Conservation (phyloP, 92 coral and sea anemone genomes). For the Umimayanthus kanabou region DNA sequence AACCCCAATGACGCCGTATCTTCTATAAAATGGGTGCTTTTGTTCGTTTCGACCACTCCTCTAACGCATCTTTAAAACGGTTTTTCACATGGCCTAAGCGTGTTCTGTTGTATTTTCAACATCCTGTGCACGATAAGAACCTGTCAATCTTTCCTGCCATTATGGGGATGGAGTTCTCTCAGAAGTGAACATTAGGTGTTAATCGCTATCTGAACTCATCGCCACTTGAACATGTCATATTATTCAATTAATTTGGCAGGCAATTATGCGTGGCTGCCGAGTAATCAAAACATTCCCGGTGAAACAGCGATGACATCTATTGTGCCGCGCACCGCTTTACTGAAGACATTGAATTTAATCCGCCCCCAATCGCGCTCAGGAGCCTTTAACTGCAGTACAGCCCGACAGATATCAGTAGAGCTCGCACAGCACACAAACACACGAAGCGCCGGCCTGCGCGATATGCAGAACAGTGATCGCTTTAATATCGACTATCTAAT, state of each 20-base stretch:
- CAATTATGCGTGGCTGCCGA: slow-evolving; percentile 90
- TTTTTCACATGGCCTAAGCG: slow-evolving; percentile 48
- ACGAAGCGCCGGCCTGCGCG: slow-evolving; percentile 51
- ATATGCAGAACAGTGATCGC: slow-evolving; percentile 71
- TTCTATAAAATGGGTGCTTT: slow-evolving; percentile 50
- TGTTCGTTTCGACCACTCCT: slow-evolving; percentile 75
- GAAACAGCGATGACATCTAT: slow-evolving; percentile 77
- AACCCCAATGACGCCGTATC: slow-evolving; percentile 49
- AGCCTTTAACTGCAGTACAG: slow-evolving; percentile 72
- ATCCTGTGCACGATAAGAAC: slow-evolving; percentile 58
- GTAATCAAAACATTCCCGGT: slow-evolving; percentile 94
- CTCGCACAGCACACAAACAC: slow-evolving; percentile 65
- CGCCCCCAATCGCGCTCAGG: slow-evolving; percentile 93
- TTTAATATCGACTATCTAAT: slow-evolving; percentile 78
- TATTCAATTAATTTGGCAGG: slow-evolving; percentile 99
- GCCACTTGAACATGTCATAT: slow-evolving; percentile 98
- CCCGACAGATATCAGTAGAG: slow-evolving; percentile 63
- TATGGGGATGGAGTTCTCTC: slow-evolving; percentile 67
- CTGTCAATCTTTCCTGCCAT: slow-evolving; percentile 66
- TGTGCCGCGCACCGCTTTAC: slow-evolving; percentile 91
- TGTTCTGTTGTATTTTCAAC: slow-evolving; percentile 62
- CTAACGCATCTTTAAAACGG: slow-evolving; percentile 51
- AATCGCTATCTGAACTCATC: slow-evolving; percentile 99
- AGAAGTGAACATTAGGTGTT: slow-evolving; percentile 97
- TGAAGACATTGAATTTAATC: slow-evolving; percentile 87